Evolutionary conservation across 2,888 invertebrate species (phyloP), one percentile per base, ranked within the genome.

Genomic region (Mythimna loreyi): DNA sequence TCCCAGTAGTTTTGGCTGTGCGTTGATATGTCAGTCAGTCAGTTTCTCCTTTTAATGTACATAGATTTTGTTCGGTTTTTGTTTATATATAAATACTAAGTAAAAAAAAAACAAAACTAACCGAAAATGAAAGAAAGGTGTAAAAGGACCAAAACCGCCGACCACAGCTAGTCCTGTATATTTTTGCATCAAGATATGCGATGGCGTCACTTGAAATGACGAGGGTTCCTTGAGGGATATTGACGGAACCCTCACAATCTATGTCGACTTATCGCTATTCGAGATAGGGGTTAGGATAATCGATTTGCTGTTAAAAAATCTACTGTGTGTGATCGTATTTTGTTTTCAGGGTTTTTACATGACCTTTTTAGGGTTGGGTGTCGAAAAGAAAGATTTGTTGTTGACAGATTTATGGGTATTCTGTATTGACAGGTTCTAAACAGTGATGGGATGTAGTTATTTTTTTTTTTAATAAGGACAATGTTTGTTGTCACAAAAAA

Each of bases 141-240:
- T 7, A 6, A 0, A 16, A 25, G 3, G 8, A 8, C 19, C 28
- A 1, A 28, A 52, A 28, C 28, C 50, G 50, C 16, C 25, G 16
- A 19, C 3, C 28, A 52, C 3, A 28, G 11, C 50, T 53, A 53
- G 30, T 21, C 30, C 5, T 30, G n/a, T 33, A 53, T 74, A 74
- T 74, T 82, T 78, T 84, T 74, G 72, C 70, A 70, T 79, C 71
- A 49, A 74, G 80, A 82, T 84, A 75, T 62, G 69, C 71, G 53
- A 52, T 69, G 64, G 68, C 40, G 83, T 78, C 83, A 69, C 59
- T 82, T 62, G 13, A 11, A 6, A 25, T 84, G 83, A 83, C 67
- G 71, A 83, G 83, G 83, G 83, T 84, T 36, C 58, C 68, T 70
- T 40, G 63, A 72, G 61, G 60, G 67, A 68, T 79, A 77, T 84